Evolutionary conservation across 2,888 invertebrate species (phyloP), one percentile per base, ranked within the genome.

Genomic region (Nomada ruficornis): DNA sequence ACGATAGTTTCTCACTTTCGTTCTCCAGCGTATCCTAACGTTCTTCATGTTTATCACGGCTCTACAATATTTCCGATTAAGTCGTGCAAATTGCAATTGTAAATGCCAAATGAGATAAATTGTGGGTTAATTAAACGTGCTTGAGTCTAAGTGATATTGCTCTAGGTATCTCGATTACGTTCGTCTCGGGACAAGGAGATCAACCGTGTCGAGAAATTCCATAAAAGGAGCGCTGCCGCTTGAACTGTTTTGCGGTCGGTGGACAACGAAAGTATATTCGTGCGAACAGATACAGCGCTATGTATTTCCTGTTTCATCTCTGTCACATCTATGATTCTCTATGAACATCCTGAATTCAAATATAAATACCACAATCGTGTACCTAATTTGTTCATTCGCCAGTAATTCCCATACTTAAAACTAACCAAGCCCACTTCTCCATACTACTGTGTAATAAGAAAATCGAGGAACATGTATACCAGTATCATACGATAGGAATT

Each of bases 1-100:
- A 82, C 63, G 52, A 65, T 59, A 72, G 65, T 69, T 64, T 70
- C 73, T 57, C 63, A 26, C 69, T 74, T 74, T 71, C 70, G 36
- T 77, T 79, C 70, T 2, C 42, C 68, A 77, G 72, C 72, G 42
- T 64, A 80, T 20, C 47, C 18, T 18, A 50, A 54, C 52, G 26
- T 13, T 23, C 29, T n/a, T 11, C n/a, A 52, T 42, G 64, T 63
- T 55, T 67, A 2, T n/a, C 44, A 2, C 13, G 4, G 9, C n/a
- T 52, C 54, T 47, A 47, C 10, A 15, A 23, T 23, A 13, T 7
- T 4, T 0, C 13, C 18, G 20, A 42, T 10, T 15, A 52, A 15
- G 4, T 18, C n/a, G 4, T 3, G 9, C 18, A 9, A 5, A 7
- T 18, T 9, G 15, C 29, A 47, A 4, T 7, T 15, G 20, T 54